Conservation (phyloP, 1,140 invertebrate genomes). For the Patella vulgata region DNA sequence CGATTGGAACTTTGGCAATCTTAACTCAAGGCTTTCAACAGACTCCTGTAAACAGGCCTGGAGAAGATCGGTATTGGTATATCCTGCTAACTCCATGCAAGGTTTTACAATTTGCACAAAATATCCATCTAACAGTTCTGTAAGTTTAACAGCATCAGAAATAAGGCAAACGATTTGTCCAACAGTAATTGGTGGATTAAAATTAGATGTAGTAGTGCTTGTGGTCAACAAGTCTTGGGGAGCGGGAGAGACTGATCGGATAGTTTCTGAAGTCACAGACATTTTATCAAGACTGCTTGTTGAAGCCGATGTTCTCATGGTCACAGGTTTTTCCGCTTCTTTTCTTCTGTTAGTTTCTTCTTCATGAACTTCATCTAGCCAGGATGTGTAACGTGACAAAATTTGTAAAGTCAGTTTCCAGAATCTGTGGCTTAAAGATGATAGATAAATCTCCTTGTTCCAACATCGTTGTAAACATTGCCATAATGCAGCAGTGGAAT, state of each 20-base stretch:
- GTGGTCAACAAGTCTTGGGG: constrained; percentile 7
- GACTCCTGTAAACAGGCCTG: constrained; percentile 51
- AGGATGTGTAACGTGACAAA: constrained; percentile 78
- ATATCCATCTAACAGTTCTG: constrained; percentile 1
- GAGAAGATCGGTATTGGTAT: constrained; percentile 5
- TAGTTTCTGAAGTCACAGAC: background rate
- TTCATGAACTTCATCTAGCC: constrained; percentile 70
- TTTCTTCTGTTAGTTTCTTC: constrained; percentile 40
- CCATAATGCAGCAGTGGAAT: constrained; percentile 53
- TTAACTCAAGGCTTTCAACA: constrained; percentile 26
- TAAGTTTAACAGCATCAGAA: constrained; percentile 48
- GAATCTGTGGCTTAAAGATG: constrained; percentile 80
- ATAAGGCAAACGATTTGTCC: constrained; percentile 55
- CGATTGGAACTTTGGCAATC: constrained; percentile 63
- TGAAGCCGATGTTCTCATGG: too few species aligned
- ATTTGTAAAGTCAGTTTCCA: constrained; percentile 89
- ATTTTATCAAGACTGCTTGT: background rate
- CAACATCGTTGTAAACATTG: constrained; percentile 76
- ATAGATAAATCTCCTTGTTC: constrained; percentile 78
- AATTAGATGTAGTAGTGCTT: constrained; percentile 1
- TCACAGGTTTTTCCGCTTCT: constrained; percentile 3
- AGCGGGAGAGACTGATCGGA: constrained; percentile 17
- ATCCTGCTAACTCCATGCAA: too few species aligned
- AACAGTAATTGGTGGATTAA: constrained; percentile 46
- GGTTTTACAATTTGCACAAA: too few species aligned